Evolutionary conservation across 2,888 invertebrate species (phyloP), one percentile per base, ranked within the genome.

Genomic region (Eilema griseolum): DNA sequence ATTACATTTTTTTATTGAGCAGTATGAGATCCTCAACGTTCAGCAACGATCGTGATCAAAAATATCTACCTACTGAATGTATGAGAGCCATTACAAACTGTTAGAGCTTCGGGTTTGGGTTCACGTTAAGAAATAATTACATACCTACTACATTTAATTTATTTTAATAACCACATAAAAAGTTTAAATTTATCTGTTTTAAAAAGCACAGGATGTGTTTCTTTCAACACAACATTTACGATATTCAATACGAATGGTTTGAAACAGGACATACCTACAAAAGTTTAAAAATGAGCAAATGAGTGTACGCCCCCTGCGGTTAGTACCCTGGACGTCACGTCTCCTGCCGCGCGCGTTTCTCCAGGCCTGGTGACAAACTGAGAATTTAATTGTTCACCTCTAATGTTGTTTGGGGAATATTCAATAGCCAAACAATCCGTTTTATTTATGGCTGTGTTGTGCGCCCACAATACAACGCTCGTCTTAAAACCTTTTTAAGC

Each of bases 341-440:
- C 85, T 84, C 87, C 88, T 83, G 85, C 86, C 80, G 87, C 78
- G 87, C 85, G 79, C 79, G 85, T 81, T 84, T 85, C 81, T 81
- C 78, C 68, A 57, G 78, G 73, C 79, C 79, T 85, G 89, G 90
- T 90, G 90, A 93, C 93, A 92, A 92, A 93, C 90, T 93, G 93
- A 92, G 93, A 93, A 93, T 94, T 91, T 90, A 88, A 87, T 91
- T 90, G 93, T 94, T 93, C 92, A 89, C 84, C 89, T 88, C 93
- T 94, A 94, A 94, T 94, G 93, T 91, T 93, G 92, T 93, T 93
- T 93, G 90, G 90, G 84, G 88, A 90, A 91, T 90, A 90, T 92
- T 92, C 90, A 91, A 93, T 88, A 83, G 86, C 78, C 86, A 82
- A 89, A 92, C 93, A 93, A 93, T 90, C 86, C 86, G 81, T 84